These are phyloP conservation scores for Conus ventricosus DNA, from an alignment of 1,140 invertebrate species.

Conservation along the genomic window DNA sequence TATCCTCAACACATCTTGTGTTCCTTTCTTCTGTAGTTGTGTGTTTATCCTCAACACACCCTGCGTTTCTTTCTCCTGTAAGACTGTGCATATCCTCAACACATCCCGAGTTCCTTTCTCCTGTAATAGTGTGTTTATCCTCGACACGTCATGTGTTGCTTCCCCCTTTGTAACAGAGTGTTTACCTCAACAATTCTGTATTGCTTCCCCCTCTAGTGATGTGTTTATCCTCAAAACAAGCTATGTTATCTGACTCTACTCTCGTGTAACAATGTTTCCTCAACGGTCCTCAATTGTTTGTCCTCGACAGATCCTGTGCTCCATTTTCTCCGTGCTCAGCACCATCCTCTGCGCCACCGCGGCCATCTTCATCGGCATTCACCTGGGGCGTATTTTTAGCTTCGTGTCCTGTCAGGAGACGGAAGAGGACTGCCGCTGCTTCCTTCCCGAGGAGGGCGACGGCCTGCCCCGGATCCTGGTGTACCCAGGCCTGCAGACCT, in stretches of 20 bases:
- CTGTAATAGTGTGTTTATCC: too few species aligned
- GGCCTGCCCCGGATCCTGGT: slow-evolving; percentile 15
- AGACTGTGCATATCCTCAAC: too few species aligned
- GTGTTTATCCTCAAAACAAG: neutral
- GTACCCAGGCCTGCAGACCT: slow-evolving; percentile 34
- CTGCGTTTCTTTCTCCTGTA: too few species aligned
- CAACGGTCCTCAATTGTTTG: neutral
- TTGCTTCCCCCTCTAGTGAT: too few species aligned
- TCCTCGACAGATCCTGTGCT: slow-evolving; percentile 50
- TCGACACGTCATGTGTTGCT: too few species aligned
- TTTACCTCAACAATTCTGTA: too few species aligned
- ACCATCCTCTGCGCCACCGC: slow-evolving; percentile 52
- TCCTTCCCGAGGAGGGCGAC: slow-evolving; percentile 34
- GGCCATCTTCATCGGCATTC: slow-evolving; percentile 52
- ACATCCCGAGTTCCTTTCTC: too few species aligned
- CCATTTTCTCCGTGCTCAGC: slow-evolving; percentile 46
- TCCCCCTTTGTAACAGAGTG: too few species aligned
- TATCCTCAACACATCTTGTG: too few species aligned
- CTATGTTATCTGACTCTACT: neutral
- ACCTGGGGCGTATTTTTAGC: slow-evolving; percentile 47
- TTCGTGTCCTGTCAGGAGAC: slow-evolving; percentile 39
- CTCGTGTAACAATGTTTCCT: neutral
- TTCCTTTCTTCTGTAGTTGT: too few species aligned
- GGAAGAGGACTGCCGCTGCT: slow-evolving; percentile 31
- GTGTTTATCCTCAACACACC: too few species aligned